Evolutionary conservation across 2,888 invertebrate species (phyloP), one percentile per base, ranked within the genome.

Genomic region (Acrocyrtus sp.): DNA sequence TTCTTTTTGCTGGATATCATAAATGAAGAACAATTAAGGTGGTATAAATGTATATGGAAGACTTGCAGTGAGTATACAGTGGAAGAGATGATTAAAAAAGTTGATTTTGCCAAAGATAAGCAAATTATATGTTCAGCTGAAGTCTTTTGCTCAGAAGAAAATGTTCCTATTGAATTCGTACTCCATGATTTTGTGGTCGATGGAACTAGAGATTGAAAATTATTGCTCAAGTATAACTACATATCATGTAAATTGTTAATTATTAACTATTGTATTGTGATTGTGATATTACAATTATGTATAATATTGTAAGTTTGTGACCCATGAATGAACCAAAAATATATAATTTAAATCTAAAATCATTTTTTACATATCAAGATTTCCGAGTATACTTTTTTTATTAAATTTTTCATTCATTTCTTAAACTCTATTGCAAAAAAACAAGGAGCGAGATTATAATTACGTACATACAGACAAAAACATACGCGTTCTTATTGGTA

Each of bases 381-480:
- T n/a, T n/a, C n/a, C n/a, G n/a, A n/a, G n/a, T n/a, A n/a, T n/a
- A n/a, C n/a, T n/a, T n/a, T n/a, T n/a, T n/a, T n/a, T n/a, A n/a
- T n/a, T n/a, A n/a, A n/a, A n/a, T n/a, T n/a, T n/a, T n/a, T n/a
- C n/a, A n/a, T n/a, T n/a, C n/a, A n/a, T n/a, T n/a, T n/a, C n/a
- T n/a, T n/a, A n/a, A n/a, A n/a, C n/a, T 76, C 76, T 79, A 79
- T 77, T 77, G 79, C 79, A 78, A 78, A 79, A n/a, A 78, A 79
- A 73, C 77, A 76, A 76, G 79, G 77, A 77, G 76, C 77, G 77
- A 77, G 76, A 76, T 77, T 77, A 74, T 68, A 63, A 60, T 63
- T 61, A 53, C 27, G 65, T 62, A 72, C 68, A 74, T 72, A 72
- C 75, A 76, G 75, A 77, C 66, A 75, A 65, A 69, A 70, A 56